Percentiles rank a stretch among this genome's conserved stretches.
Conservation (phyloP, 2,113 vertebrate species). For the Cromileptes altivelis region DNA sequence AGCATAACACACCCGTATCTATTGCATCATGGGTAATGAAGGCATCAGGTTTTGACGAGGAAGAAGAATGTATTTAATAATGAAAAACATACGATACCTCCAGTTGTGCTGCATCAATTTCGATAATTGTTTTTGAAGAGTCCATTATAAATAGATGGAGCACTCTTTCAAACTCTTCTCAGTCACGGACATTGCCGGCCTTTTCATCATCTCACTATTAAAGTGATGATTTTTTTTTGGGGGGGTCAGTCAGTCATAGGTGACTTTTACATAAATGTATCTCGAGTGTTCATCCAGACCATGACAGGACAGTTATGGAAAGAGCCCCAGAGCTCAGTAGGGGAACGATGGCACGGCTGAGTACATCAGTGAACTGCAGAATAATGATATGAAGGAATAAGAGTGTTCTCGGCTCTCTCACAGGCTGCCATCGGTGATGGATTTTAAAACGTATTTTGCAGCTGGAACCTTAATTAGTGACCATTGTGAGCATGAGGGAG, state of each 20-base stretch:
- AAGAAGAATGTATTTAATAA: background rate
- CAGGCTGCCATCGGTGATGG: slow-evolving; percentile 5
- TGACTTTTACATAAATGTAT: background rate
- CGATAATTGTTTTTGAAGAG: background rate
- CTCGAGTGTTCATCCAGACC: background rate
- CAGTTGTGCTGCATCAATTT: background rate
- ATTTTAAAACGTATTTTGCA: slow-evolving; percentile 17
- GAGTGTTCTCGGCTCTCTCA: background rate
- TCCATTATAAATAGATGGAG: background rate
- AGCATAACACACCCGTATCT: background rate
- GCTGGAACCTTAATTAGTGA: slow-evolving; percentile 17
- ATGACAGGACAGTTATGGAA: background rate
- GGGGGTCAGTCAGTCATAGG: background rate
- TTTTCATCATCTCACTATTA: background rate
- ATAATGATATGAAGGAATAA: slow-evolving; percentile 1
- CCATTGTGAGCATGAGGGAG: slow-evolving; percentile 3
- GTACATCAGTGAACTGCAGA: background rate
- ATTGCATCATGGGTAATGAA: background rate
- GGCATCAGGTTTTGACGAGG: background rate
- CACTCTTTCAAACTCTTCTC: background rate
- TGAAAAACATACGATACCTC: background rate
- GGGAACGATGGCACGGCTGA: background rate
- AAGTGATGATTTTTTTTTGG: background rate
- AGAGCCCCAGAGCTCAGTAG: background rate
- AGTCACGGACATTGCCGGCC: background rate